Evolutionary conservation across 53 echinoderm and acorn worm species (phyloP).

Genomic region (Holothuria scabra): DNA sequence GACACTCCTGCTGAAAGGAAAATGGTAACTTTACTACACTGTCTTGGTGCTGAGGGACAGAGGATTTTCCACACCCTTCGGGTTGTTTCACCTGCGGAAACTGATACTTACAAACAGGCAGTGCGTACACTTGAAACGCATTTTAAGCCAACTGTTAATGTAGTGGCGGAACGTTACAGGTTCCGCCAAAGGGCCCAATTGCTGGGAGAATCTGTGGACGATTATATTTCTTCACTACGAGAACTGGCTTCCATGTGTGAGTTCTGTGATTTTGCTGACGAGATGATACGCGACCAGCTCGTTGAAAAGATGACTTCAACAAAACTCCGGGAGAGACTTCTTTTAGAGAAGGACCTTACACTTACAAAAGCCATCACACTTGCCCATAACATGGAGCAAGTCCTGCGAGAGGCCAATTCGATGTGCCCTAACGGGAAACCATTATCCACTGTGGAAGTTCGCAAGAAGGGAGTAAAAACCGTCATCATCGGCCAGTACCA

Average conservation of each 20-base stretch:
- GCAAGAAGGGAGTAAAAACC: too few species aligned
- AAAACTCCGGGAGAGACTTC: constrained; percentile 43
- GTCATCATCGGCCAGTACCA: too few species aligned
- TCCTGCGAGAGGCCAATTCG: constrained; percentile 27
- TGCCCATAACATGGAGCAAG: constrained; percentile 38
- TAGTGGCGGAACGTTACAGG: constrained; percentile 60
- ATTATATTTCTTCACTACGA: constrained; percentile 52
- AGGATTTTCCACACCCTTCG: not conserved
- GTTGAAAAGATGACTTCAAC: constrained; percentile 52
- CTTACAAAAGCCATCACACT: constrained; percentile 36
- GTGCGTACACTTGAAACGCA: constrained; percentile 24
- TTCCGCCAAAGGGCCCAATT: too few species aligned
- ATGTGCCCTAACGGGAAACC: not conserved
- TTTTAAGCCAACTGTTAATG: constrained; percentile 51
- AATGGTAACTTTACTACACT: not conserved
- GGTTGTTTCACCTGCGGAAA: not conserved
- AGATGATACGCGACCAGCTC: constrained; percentile 65
- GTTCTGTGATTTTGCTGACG: constrained; percentile 50
- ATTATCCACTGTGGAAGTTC: too few species aligned
- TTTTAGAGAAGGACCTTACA: constrained; percentile 50
- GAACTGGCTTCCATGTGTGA: constrained; percentile 53
- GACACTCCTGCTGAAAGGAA: not conserved
- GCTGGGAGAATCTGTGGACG: constrained; percentile 34
- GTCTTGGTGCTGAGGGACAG: too few species aligned
- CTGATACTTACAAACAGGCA: constrained; percentile 4